Percentiles rank a stretch among this genome's conserved stretches.
Evolutionary conservation across 2,113 vertebrate genomes (phyloP).

Genomic region (Muscicapa adusta): DNA sequence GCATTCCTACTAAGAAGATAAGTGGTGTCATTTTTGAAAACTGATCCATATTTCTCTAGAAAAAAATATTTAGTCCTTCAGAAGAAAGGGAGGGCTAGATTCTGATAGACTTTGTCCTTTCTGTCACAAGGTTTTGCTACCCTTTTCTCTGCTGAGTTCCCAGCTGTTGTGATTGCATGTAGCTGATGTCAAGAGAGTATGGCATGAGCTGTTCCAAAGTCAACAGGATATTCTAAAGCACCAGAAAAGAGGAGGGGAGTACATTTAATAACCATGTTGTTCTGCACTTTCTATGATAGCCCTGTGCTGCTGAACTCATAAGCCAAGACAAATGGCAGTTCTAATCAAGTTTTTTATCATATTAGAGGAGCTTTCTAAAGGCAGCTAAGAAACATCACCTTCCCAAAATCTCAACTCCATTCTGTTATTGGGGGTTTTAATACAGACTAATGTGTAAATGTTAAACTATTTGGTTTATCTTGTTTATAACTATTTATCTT

Average conservation of each 20-base stretch:
- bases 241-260: not conserved
- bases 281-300: not conserved
- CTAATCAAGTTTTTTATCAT: not conserved
- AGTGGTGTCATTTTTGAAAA: not conserved
- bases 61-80: not conserved
- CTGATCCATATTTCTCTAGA: not conserved
- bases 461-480: accelerated
- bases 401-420: not conserved
- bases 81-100: not conserved
- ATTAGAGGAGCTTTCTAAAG: not conserved
- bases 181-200: not conserved
- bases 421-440: not conserved
- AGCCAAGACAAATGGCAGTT: not conserved
- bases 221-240: not conserved
- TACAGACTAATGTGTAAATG: not conserved
- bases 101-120: not conserved
- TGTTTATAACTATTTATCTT: not conserved
- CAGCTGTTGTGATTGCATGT: not conserved
- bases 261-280: not conserved
- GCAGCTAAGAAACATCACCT: not conserved
- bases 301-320: not conserved
- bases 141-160: not conserved
- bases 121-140: not conserved
- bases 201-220: not conserved
- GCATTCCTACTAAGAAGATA: not conserved